Base-by-base conservation (phyloP, 2,797 vertebrate genomes). In the Crenichthys baileyi region DNA sequence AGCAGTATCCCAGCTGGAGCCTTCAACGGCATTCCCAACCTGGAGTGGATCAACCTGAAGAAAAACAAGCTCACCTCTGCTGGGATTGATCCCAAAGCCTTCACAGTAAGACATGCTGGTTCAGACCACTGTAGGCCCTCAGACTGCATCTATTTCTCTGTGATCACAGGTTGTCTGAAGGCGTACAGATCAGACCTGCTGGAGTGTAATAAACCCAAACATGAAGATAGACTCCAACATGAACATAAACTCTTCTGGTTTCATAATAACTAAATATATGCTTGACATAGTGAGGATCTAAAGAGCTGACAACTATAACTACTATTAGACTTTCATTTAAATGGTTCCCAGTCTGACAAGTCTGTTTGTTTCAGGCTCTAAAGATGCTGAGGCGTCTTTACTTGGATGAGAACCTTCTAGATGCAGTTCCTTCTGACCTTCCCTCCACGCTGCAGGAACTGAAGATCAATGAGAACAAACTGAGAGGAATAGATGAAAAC, bases 41-140 rank as follows among this genome's bases (percentile, higher is more conserved):
- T 99, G 93, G 97, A 99, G 93, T 97, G 96, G 95, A 96, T 99
- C 82, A 97, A 99, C 92, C 91, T 99, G 41, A 97, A 97, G 90
- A 98, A 97, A 93, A 99, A 99, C 87, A 96, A 94, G 73, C 95
- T 99, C 68, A 96, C 92, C 12, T 97, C 96, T 58, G 89, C 94
- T 16, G 94, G 93, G 75, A 96, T 98, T 63, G 91, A 91, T 6
- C 67, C 79, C 1, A 85, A 82, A 72, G 90, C 86, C 67, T 94
- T 95, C 70, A 88, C 73, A 79, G 94, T 94, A 86, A 91, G 91
- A 83, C 61, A 55, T 1, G 4, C 11, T 41, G 22, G 55, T 31
- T 48, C 68, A 20, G 50, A 76, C 1, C 7, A 70, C 15, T 71
- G 50, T 31, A 29, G 12, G 36, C n/a, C 67, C 41, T 26, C n/a